Evolutionary conservation across 2,888 invertebrate genomes (phyloP).

Genomic region (Rhamnusium bicolor): DNA sequence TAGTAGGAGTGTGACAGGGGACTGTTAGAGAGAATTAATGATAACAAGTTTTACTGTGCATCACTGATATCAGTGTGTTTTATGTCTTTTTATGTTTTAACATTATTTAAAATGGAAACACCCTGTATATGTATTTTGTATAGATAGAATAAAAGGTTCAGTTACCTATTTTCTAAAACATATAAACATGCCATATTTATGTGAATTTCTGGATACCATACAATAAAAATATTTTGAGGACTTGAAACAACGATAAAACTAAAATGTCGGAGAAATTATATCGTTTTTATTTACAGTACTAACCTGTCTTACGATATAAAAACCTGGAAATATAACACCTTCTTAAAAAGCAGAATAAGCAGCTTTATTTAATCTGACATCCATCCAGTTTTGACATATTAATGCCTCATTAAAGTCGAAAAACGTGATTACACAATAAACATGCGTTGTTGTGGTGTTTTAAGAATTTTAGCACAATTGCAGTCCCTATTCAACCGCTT

Average conservation of each 20-base stretch:
- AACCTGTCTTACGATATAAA: not conserved
- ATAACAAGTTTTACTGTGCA: too few relatives aligned
- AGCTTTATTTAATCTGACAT: slow-evolving; percentile 8
- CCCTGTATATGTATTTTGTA: too few relatives aligned
- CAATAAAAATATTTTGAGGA: not conserved
- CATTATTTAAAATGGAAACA: too few relatives aligned
- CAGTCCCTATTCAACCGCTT: slow-evolving; percentile 21
- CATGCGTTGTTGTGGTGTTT: slow-evolving; percentile 15
- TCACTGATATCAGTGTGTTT: too few relatives aligned
- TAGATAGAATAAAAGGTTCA: too few relatives aligned
- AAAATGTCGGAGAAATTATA: not conserved
- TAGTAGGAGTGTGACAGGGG: too few relatives aligned
- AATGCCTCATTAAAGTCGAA: slow-evolving; percentile 29
- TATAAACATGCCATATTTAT: too few relatives aligned
- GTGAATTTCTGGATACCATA: too few relatives aligned
- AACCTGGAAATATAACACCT: not conserved
- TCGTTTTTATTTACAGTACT: not conserved
- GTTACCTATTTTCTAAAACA: too few relatives aligned
- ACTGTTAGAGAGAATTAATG: too few relatives aligned
- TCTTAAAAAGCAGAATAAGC: slow-evolving; percentile 1
- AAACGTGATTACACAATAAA: slow-evolving; percentile 42
- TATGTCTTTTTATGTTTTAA: too few relatives aligned
- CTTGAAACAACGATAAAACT: not conserved
- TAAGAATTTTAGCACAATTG: slow-evolving; percentile 12
- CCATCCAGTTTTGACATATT: slow-evolving; percentile 8